phyloP scores from a whole-genome alignment of 2,888 invertebrate genomes.

The Exocentrus adspersus region DNA sequence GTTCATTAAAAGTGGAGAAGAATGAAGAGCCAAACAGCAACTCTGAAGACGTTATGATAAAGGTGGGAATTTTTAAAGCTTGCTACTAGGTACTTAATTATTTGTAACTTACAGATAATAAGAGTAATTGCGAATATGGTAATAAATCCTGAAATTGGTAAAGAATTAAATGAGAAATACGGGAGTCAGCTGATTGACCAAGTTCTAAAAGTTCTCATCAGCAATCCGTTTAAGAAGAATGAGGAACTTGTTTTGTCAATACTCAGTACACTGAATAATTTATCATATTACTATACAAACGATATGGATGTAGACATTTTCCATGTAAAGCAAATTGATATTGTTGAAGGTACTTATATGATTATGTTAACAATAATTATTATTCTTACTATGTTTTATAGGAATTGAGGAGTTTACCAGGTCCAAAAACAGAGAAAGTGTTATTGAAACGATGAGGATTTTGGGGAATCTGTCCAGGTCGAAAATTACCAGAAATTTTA shows the following conservation, averaged over 20 bases:
- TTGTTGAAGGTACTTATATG: slow-evolving; percentile 62
- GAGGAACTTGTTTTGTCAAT: slow-evolving; percentile 82
- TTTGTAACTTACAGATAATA: slow-evolving; percentile 68
- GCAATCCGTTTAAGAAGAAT: slow-evolving; percentile 66
- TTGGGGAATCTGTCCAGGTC: slow-evolving; percentile 85
- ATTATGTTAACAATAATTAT: background rate
- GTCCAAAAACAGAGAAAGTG: slow-evolving; percentile 65
- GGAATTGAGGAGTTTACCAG: slow-evolving; percentile 63
- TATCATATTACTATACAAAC: slow-evolving; percentile 77
- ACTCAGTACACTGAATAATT: slow-evolving; percentile 84
- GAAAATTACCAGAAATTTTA: slow-evolving; percentile 70
- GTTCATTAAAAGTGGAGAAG: slow-evolving; percentile 59
- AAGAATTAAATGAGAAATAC: slow-evolving; percentile 67
- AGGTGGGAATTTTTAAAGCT: slow-evolving; percentile 64
- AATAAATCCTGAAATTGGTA: slow-evolving; percentile 80
- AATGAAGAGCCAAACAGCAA: slow-evolving; percentile 62
- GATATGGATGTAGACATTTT: slow-evolving; percentile 63
- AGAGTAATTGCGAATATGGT: slow-evolving; percentile 88
- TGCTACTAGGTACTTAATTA: no score
- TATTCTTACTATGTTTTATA: slow-evolving; percentile 48
- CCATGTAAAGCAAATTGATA: slow-evolving; percentile 64
- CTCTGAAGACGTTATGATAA: slow-evolving; percentile 75
- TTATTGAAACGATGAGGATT: slow-evolving; percentile 80
- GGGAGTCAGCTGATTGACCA: slow-evolving; percentile 61
- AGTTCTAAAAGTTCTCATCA: slow-evolving; percentile 62